phyloP scores from a whole-genome alignment of 2,113 vertebrate species.

The Coturnix japonica region DNA sequence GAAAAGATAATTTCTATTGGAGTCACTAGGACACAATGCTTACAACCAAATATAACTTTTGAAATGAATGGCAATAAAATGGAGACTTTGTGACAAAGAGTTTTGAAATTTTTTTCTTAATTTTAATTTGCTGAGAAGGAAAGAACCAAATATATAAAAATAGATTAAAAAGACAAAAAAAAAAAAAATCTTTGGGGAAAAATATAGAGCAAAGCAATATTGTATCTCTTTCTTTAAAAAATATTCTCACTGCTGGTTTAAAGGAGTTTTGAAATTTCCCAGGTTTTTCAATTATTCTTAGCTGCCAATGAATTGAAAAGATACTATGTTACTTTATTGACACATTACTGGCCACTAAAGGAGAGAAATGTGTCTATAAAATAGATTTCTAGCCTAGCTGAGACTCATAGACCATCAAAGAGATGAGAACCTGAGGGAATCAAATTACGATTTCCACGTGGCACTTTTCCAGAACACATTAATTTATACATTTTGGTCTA shows the following conservation, averaged over 20 bases:
- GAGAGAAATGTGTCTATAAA: slow-evolving; percentile 23
- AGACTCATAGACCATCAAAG: slow-evolving; percentile 28
- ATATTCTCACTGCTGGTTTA: neutral
- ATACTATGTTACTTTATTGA: neutral
- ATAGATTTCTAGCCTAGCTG: slow-evolving; percentile 26
- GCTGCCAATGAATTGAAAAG: neutral
- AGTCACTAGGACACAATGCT: neutral
- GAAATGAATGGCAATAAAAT: neutral
- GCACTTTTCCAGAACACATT: neutral
- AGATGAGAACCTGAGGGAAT: neutral
- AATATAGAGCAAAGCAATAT: neutral
- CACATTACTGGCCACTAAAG: neutral
- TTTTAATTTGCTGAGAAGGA: neutral
- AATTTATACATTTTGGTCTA: neutral
- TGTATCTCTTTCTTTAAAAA: neutral
- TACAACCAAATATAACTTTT: neutral
- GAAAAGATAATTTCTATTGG: neutral
- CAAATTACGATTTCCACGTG: slow-evolving; percentile 2
- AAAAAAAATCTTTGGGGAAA: neutral
- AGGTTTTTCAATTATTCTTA: neutral
- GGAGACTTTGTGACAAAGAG: neutral
- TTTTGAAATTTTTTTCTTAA: neutral
- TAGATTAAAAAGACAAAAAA: neutral
- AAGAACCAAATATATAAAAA: too few relatives aligned
- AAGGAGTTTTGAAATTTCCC: neutral